Conservation (phyloP, 2,797 vertebrate species). For the Cyclura pinguis region DNA sequence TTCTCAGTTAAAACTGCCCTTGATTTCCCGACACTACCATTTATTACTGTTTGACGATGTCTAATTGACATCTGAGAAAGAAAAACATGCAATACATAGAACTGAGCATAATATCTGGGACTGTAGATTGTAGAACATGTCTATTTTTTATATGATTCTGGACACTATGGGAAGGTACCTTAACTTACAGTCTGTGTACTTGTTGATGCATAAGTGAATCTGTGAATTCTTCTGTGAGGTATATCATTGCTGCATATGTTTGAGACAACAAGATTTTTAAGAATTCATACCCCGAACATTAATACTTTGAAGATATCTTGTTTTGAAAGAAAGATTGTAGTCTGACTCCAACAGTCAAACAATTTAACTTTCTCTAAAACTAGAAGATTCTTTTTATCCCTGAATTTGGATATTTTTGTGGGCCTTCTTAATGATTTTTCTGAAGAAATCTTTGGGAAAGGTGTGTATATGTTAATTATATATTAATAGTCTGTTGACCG, state of each 20-base stretch:
- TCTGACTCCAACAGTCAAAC: too few species aligned
- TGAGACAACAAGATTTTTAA: too few species aligned
- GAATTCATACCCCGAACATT: too few species aligned
- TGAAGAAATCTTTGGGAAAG: neutral
- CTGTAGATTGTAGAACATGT: neutral
- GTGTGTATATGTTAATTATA: neutral
- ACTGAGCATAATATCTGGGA: neutral
- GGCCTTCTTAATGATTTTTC: neutral
- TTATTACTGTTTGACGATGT: neutral
- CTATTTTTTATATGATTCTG: neutral
- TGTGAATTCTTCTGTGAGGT: too few species aligned
- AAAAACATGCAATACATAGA: neutral
- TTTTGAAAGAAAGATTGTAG: too few species aligned
- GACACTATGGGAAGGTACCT: too few species aligned
- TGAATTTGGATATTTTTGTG: neutral
- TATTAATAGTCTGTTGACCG: too few species aligned
- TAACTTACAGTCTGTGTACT: too few species aligned
- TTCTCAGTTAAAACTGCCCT: neutral
- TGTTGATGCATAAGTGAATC: too few species aligned
- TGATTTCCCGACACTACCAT: neutral
- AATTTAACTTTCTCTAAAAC: too few species aligned
- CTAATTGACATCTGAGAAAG: neutral
- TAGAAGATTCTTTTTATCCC: neutral
- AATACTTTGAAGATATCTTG: too few species aligned
- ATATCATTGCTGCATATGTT: too few species aligned